These are phyloP conservation scores for Ailurus styani DNA, from an alignment of 2,113 vertebrate genomes.

Conservation along the genomic window DNA sequence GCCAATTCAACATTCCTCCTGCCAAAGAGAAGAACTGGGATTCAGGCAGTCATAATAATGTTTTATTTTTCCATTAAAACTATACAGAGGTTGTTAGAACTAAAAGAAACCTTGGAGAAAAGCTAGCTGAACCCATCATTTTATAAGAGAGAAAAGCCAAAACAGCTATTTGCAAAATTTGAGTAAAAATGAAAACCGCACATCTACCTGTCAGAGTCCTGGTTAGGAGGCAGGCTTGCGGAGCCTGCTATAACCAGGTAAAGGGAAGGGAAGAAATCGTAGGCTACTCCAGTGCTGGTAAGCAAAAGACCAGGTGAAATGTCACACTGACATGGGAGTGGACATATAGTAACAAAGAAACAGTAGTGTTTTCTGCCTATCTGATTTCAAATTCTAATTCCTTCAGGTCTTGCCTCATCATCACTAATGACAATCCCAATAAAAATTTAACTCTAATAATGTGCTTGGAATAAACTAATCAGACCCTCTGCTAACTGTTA, in stretches of 20 bases:
- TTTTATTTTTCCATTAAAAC: not conserved
- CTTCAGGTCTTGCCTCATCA: not conserved
- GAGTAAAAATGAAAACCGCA: not conserved
- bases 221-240: not conserved
- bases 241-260: rapidly evolving
- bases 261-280: not conserved
- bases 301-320: not conserved
- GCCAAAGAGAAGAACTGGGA: not conserved
- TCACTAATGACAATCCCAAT: not conserved
- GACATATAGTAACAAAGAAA: rapidly evolving
- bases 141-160: not conserved
- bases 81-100: not conserved
- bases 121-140: not conserved
- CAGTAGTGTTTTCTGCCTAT: rapidly evolving
- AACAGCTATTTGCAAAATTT: not conserved
- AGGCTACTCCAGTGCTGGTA: not conserved
- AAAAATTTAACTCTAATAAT: not conserved
- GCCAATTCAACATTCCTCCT: not conserved
- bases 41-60: not conserved
- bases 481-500: not conserved
- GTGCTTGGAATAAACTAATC: not conserved
- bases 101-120: not conserved
- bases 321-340: no score
- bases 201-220: not conserved
- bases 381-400: not conserved